Evolutionary conservation across 2,888 invertebrate genomes (phyloP).

Genomic region (Leptinotarsa haldemani): DNA sequence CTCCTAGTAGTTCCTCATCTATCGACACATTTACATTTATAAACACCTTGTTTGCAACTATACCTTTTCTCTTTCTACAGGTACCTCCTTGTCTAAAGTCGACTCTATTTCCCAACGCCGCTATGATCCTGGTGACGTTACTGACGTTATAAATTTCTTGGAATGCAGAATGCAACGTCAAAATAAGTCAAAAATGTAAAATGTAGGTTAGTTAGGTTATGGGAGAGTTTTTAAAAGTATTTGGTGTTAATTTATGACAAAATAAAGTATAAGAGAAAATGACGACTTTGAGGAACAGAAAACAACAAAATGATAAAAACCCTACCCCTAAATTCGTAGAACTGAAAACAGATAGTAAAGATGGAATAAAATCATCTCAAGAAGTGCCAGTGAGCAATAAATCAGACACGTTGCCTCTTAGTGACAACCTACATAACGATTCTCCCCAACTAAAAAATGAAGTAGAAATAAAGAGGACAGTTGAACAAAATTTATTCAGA

Average conservation of each 20-base stretch:
- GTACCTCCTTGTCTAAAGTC: no score
- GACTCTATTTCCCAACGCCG: no score
- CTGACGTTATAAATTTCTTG: not conserved
- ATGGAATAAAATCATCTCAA: not conserved
- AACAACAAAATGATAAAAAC: not conserved
- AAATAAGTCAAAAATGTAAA: not conserved
- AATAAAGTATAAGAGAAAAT: not conserved
- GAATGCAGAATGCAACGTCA: not conserved
- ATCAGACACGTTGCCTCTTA: not conserved
- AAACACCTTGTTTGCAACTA: no score
- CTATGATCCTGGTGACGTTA: no score
- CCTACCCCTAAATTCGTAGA: not conserved
- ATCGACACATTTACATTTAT: no score
- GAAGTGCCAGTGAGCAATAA: not conserved
- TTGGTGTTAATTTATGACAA: not conserved
- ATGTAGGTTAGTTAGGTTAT: no score
- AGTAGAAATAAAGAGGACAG: not conserved
- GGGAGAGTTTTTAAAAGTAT: no score
- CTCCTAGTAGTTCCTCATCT: no score
- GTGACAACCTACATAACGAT: not conserved
- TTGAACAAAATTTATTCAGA: conserved; percentile 61
- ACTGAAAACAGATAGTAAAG: not conserved
- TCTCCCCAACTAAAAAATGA: not conserved
- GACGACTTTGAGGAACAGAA: not conserved
- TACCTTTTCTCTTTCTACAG: no score